Evolutionary conservation across 2,888 invertebrate genomes (phyloP).

Genomic region (Apamea crenata): DNA sequence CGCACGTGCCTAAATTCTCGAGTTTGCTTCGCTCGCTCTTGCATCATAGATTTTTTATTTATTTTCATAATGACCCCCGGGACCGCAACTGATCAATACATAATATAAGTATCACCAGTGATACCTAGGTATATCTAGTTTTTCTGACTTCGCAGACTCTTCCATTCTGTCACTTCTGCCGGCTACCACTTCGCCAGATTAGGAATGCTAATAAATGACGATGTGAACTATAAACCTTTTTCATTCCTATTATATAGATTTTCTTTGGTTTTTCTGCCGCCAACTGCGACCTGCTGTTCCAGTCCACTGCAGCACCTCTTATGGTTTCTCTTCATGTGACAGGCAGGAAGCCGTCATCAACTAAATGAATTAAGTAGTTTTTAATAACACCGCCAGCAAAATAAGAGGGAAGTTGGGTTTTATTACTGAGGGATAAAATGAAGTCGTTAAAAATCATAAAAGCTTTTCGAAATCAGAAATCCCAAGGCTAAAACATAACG

Average conservation of each 20-base stretch:
- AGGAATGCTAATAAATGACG: neutral
- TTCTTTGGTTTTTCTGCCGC: neutral
- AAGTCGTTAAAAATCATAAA: slow-evolving; percentile 43
- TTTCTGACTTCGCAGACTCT: neutral
- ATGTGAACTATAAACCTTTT: neutral
- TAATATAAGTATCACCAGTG: neutral
- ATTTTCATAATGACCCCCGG: neutral
- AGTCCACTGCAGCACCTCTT: neutral
- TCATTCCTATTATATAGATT: neutral
- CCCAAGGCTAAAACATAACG: slow-evolving; percentile 37
- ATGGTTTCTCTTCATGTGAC: neutral
- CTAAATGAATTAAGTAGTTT: slow-evolving; percentile 2
- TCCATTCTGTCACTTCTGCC: neutral
- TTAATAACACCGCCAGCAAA: slow-evolving; percentile 1
- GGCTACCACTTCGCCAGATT: neutral
- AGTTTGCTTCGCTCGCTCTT: neutral
- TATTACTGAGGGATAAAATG: slow-evolving; percentile 13
- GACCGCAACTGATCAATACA: neutral
- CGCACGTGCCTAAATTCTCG: neutral
- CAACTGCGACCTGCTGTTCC: neutral
- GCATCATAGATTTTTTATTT: neutral
- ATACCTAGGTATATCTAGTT: neutral
- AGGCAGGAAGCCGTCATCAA: slow-evolving; percentile 1
- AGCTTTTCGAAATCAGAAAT: slow-evolving; percentile 45
- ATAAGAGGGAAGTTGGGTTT: slow-evolving; percentile 3